These are phyloP conservation scores for Protonemura montana DNA, from an alignment of 2,888 invertebrate genomes.

Conservation along the genomic window DNA sequence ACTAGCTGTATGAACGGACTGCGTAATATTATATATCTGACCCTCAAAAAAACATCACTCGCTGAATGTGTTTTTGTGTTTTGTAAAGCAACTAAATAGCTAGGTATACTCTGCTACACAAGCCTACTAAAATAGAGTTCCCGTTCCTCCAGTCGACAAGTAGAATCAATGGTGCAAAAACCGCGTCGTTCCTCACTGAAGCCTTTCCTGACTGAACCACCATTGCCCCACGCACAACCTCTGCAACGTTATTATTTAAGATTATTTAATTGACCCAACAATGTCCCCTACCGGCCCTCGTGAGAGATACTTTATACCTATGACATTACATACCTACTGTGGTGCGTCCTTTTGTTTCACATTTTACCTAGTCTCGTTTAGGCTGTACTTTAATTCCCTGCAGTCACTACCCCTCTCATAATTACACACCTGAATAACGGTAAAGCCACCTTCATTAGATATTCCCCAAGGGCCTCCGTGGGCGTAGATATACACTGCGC, in stretches of 20 bases:
- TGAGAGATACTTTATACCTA: background rate
- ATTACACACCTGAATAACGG: constrained; percentile 37
- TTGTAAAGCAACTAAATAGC: too few relatives aligned
- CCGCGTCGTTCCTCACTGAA: too few relatives aligned
- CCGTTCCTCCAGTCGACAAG: too few relatives aligned
- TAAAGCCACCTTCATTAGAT: constrained; percentile 34
- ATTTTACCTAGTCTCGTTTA: background rate
- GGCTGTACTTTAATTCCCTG: background rate
- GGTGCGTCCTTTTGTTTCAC: background rate
- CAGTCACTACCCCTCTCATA: background rate
- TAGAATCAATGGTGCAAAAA: too few relatives aligned
- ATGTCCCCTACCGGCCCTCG: background rate
- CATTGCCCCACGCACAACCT: too few relatives aligned
- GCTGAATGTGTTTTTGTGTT: too few relatives aligned
- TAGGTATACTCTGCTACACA: too few relatives aligned
- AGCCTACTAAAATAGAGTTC: too few relatives aligned
- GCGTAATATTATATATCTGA: too few relatives aligned
- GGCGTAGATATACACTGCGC: background rate
- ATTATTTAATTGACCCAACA: background rate
- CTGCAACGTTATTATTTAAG: background rate
- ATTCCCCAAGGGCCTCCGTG: constrained; percentile 23
- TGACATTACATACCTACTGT: background rate
- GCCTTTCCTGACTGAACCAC: too few relatives aligned
- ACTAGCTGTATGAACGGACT: too few relatives aligned
- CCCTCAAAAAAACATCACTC: too few relatives aligned